A percentile compares a stretch with the other conserved stretches of the same genome.
Conservation (phyloP, 2,797 vertebrate genomes). For the Pseudochromis fuscus region DNA sequence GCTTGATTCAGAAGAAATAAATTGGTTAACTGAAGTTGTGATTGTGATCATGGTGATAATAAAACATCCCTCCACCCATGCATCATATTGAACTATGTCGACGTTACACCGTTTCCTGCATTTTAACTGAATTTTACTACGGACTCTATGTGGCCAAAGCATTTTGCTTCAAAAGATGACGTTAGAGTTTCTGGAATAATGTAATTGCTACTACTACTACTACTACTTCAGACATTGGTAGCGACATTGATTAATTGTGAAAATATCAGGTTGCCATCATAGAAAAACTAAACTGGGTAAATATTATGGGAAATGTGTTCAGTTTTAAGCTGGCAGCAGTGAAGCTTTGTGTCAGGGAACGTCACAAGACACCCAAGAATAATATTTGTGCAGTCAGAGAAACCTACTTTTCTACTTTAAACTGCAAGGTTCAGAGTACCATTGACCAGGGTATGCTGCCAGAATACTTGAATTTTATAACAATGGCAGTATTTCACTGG, state of each 20-base stretch:
- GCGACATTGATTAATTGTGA: not conserved
- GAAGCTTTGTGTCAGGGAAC: conserved; percentile 7
- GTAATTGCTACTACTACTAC: not conserved
- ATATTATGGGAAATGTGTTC: conserved; percentile 21
- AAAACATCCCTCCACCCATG: not conserved
- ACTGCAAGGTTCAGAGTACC: not conserved
- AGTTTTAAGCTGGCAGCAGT: not conserved
- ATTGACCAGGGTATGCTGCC: not conserved
- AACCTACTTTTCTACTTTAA: not conserved
- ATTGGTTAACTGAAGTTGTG: not conserved
- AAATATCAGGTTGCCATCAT: not conserved
- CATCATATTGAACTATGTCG: no score
- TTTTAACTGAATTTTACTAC: no score
- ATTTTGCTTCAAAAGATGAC: no score
- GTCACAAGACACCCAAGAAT: not conserved
- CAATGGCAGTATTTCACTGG: not conserved
- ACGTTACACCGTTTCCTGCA: no score
- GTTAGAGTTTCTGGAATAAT: not conserved
- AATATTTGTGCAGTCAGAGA: not conserved
- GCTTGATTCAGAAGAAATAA: no score
- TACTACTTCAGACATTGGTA: not conserved
- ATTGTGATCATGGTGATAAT: not conserved
- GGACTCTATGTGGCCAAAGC: no score
- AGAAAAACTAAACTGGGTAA: conserved; percentile 2
- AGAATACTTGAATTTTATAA: not conserved